Evolutionary conservation across 2,113 vertebrate genomes (phyloP), one percentile per base, ranked within the genome.

Genomic region (Chunga burmeisteri): DNA sequence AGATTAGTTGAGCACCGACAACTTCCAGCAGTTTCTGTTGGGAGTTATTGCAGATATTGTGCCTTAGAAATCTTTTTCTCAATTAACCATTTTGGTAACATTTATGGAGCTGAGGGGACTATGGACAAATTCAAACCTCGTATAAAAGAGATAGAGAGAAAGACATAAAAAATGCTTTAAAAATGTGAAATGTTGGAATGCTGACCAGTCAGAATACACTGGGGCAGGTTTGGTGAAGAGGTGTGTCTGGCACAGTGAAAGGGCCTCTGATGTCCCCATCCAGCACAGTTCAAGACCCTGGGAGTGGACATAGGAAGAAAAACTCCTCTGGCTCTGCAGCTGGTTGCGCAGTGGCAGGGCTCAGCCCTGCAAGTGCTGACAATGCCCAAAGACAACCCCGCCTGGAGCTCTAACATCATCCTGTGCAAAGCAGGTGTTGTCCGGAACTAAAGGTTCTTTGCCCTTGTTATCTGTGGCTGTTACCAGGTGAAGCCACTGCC

Each of bases 401-500:
- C 55, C 5, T 8, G 40, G 65, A 72, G 73, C 50, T 81, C 32
- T 78, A 36, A 40, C 44, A 25, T 22, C 56, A 34, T 25, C 78
- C 68, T n/a, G 65, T 58, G 68, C 91, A 81, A 25, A 89, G 77
- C 95, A 96, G 95, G 91, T 96, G 96, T 17, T 94, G 59, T 46
- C 86, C 81, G 88, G 72, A 88, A 0, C 49, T 79, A 12, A 53
- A 40, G 36, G 32, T 23, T 29, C 70, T 63, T 74, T 66, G 26
- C 75, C 40, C 6, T 2, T 82, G 21, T 92, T 95, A 86, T 96
- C 92, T 90, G 38, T 53, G 63, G 38, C 90, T 85, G 11, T 83
- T 89, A 84, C 91, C 95, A 87, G 95, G 77, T 94, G 95, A 78
- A 86, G 55, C 47, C 32, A 18, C 42, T 73, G 75, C 91, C 71